Conservation (phyloP, 2,797 vertebrate species). For the Trematomus bernacchii region DNA sequence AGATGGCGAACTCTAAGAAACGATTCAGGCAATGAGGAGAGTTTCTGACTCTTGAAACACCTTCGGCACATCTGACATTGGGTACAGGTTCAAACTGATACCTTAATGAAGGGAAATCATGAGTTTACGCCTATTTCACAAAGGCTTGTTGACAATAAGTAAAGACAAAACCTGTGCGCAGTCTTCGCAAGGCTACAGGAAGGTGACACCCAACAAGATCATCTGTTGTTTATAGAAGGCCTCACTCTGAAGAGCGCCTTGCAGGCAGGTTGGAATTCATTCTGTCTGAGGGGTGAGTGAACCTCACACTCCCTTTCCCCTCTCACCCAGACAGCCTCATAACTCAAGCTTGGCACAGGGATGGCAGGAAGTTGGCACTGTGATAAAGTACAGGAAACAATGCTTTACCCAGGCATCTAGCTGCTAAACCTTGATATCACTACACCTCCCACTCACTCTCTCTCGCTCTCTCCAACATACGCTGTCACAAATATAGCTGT, state of each 20-base stretch:
- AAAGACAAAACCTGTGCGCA: conserved; percentile 11
- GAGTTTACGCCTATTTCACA: not conserved
- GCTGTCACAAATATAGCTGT: conserved; percentile 59
- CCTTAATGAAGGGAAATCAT: not conserved
- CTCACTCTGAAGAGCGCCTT: conserved; percentile 26
- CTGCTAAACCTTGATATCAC: conserved; percentile 62
- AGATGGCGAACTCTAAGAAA: conserved; percentile 19
- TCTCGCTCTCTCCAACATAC: conserved; percentile 11
- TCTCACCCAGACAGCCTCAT: conserved; percentile 59
- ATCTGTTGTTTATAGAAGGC: conserved; percentile 57
- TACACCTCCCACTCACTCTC: conserved; percentile 42
- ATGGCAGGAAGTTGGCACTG: conserved; percentile 68
- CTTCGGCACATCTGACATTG: not conserved
- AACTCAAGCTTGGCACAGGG: conserved; percentile 64
- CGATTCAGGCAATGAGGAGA: not conserved
- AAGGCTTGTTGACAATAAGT: not conserved
- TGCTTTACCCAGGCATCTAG: conserved; percentile 52
- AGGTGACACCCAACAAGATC: conserved; percentile 59
- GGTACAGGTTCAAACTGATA: not conserved
- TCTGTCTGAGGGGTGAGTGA: conserved; percentile 35
- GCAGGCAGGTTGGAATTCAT: conserved; percentile 35
- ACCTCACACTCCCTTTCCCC: conserved; percentile 41
- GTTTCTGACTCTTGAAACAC: not conserved
- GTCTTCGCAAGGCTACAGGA: conserved; percentile 28
- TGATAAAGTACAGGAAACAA: conserved; percentile 70